Evolutionary conservation across 2,797 vertebrate species (phyloP), one percentile per base, ranked within the genome.

Genomic region (Eptatretus atami): DNA sequence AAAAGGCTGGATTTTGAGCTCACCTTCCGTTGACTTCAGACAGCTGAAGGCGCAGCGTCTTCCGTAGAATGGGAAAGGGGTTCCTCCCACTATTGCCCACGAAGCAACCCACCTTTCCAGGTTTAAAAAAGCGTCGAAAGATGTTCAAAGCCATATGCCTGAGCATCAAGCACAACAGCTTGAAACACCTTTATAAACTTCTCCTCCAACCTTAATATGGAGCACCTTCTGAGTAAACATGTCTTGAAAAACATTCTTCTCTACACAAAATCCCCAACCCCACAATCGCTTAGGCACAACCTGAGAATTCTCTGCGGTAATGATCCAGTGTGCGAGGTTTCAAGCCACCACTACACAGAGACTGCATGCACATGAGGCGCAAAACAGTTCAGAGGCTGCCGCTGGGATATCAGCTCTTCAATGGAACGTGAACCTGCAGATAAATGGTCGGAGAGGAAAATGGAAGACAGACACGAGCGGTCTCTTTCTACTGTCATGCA

Each of bases 261-360:
- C 6, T 44, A 3, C 3, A 44, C 31, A 44, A 3, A 19, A 19
- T 44, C 31, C 31, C 31, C 31, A 44, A 44, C 31, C 31, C 31
- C 31, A 44, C 31, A 44, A 44, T 44, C 31, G 31, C 31, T 44
- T 44, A 44, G 31, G 31, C 6, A 44, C 31, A 69, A 95, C 92
- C 83, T 98, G 92, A 96, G 75, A 71, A 98, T 86, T 98, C 92
- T 68, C 79, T 78, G 73, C 82, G 95, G 71, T 98, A 98, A 72
- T 81, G 78, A 72, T 95, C 92, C 66, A 96, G 69, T 65, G 96
- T 80, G 66, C 95, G 94, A 72, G 85, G 92, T 68, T 90, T 96
- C 67, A 98, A 79, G 10, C 92, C 92, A 6, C 82, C 92, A 64
- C 92, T 98, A 72, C 88, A 98, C 64, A 96, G 81, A 0, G 88